Base-by-base conservation (phyloP, 2,113 vertebrate species). In the Peromyscus maniculatus region DNA sequence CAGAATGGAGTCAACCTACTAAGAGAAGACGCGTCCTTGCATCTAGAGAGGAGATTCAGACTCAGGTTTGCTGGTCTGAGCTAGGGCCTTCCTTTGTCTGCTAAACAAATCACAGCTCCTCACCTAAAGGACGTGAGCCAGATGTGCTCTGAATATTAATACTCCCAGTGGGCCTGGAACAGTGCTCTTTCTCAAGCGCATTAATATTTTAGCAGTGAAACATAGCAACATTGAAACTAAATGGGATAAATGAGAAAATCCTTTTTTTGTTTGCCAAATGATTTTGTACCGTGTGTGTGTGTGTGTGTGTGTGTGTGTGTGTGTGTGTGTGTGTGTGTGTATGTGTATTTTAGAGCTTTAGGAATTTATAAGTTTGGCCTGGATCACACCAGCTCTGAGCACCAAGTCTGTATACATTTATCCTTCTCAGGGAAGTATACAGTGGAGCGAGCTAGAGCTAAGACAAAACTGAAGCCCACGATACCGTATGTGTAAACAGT, bases 151-250 rank as follows among this genome's bases (percentile, higher is more conserved):
- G 83, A 95, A 91, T 26, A 87, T 57, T 77, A 96, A 97, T 90
- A 89, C 72, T 90, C 96, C 89, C 91, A 24, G 6, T 75, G 95
- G 87, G 94, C 75, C 52, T 36, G 52, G 57, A 67, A 26, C 19
- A 94, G 74, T 8, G 64, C 93, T 92, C 78, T 91, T 87, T 66
- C 72, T 93, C 74, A 91, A 97, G 49, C 8, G 21, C 90, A 97
- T 95, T 96, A 96, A 97, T 97, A 97, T 95, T 94, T 97, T 91
- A 97, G 33, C 49, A 93, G 31, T 39, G 57, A 94, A 97, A 89
- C 17, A 26, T 43, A 87, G 71, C 31, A 64, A 93, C 33, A 55
- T 36, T 93, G 39, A 82, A 91, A 95, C 52, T 87, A 82, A 97
- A 57, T 52, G 87, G 5, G 26, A 26, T 90, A 84, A 64, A 49